Evolutionary conservation across 2,113 vertebrate genomes (phyloP), one percentile per base, ranked within the genome.

Genomic region (Catharus bicknelli): DNA sequence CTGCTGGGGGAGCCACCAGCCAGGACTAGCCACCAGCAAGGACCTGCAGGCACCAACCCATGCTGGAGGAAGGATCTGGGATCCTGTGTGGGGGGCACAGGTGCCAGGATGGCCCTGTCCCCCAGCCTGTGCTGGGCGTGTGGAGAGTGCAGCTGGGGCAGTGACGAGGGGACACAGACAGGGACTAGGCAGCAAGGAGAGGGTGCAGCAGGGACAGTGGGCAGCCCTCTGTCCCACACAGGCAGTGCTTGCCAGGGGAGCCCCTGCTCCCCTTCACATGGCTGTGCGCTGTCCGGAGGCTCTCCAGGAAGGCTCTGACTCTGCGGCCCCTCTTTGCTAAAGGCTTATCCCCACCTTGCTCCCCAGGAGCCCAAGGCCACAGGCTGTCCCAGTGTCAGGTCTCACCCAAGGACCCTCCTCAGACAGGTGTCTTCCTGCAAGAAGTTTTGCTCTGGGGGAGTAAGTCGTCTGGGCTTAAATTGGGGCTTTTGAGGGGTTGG

Each of bases 371-470:
- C 5, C 3, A 77, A 81, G 77, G 68, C 58, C 73, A 9, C 63
- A 10, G 43, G 61, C 38, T 63, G 54, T 85, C 48, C 88, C 67
- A 83, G 75, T n/a, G 59, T n/a, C 69, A 62, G 76, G 36, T 53
- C 19, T 88, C 53, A 62, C n/a, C 81, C 50, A 15, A 19, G 63
- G 55, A 94, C 84, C 50, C 84, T 92, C 69, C 70, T 96, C 90
- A 90, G 78, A 68, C 10, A 96, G 83, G 84, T 86, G 78, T 84
- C 55, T 92, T 91, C 67, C 86, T 77, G 67, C 36, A 88, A 68
- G 86, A 83, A 75, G 16, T 95, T 96, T 97, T 96, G 96, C 96
- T 96, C 96, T 96, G 96, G 94, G 95, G 96, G 50, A 94, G 90
- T 96, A 96, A 77, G 91, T 96, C 61, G 77, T 95, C 96, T 62